Evolutionary conservation across 2,888 invertebrate species (phyloP).

Genomic region (Cephus pulcher): DNA sequence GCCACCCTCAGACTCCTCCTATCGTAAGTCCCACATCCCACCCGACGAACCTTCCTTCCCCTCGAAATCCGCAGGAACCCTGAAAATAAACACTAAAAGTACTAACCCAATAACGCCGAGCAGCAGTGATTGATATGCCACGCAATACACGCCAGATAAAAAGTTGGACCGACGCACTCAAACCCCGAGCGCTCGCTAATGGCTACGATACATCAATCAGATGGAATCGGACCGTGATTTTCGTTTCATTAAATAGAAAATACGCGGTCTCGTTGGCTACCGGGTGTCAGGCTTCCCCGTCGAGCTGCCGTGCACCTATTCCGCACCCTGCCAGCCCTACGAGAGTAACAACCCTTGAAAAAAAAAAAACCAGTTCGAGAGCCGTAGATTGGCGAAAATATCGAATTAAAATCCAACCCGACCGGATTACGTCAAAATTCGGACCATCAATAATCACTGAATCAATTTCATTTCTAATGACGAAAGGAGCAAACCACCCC

Average conservation of each 20-base stretch:
- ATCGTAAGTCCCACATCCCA: not conserved
- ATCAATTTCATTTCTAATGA: not conserved
- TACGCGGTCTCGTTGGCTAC: not conserved
- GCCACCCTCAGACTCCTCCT: not conserved
- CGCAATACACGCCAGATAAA: conserved; percentile 41
- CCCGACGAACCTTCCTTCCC: conserved; percentile 7
- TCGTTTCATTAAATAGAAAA: conserved; percentile 39
- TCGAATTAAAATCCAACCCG: too few relatives aligned
- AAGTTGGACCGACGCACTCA: conserved; percentile 25
- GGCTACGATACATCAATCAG: conserved; percentile 43
- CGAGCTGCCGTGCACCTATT: not conserved
- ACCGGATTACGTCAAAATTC: not conserved
- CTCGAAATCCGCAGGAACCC: conserved; percentile 10
- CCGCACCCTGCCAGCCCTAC: not conserved
- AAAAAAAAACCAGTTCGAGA: not conserved
- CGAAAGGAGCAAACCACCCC: conserved; percentile 8
- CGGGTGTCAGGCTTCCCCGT: not conserved
- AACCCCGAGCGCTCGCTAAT: conserved; percentile 32
- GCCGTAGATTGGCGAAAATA: not conserved
- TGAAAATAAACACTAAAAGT: conserved; percentile 41
- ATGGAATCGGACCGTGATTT: conserved; percentile 36
- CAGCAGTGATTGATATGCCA: conserved; percentile 49
- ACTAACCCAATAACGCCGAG: conserved; percentile 45
- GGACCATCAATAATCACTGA: not conserved
- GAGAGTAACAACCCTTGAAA: not conserved